These are phyloP conservation scores for Panzeria rudis DNA, from an alignment of 2,888 invertebrate species.

Conservation along the genomic window DNA sequence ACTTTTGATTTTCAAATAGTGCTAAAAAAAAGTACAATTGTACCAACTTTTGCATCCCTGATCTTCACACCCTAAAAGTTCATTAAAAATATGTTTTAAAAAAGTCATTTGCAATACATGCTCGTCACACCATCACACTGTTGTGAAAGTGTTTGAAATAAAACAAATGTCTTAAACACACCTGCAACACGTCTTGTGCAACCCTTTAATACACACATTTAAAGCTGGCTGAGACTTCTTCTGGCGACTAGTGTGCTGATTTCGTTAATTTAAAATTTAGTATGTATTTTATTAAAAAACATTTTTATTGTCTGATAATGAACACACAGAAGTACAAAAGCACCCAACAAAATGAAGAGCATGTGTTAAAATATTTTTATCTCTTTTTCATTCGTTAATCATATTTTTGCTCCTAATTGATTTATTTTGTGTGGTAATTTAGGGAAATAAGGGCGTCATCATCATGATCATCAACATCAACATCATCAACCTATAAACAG, in stretches of 20 bases:
- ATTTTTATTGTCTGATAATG: constrained; percentile 53
- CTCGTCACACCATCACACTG: no score
- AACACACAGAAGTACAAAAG: constrained; percentile 7
- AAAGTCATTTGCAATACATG: no score
- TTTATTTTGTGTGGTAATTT: constrained; percentile 70
- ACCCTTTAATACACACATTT: no score
- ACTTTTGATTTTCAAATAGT: no score
- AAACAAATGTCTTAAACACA: no score
- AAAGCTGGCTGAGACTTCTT: not conserved
- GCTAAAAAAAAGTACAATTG: no score
- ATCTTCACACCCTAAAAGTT: no score
- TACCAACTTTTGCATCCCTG: no score
- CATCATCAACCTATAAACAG: not conserved
- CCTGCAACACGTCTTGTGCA: no score
- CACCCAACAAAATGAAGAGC: not conserved
- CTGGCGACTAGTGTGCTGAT: not conserved
- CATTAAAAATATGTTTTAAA: no score
- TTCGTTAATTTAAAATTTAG: constrained; percentile 44
- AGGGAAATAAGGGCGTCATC: constrained; percentile 71
- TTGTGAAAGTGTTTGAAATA: no score
- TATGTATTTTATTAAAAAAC: constrained; percentile 29
- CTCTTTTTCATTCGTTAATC: constrained; percentile 35
- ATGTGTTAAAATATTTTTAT: constrained; percentile 56
- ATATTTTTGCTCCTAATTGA: constrained; percentile 69
- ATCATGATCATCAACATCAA: constrained; percentile 37